Conservation (phyloP, 2,797 vertebrate genomes). For the Geotrypetes seraphini region DNA sequence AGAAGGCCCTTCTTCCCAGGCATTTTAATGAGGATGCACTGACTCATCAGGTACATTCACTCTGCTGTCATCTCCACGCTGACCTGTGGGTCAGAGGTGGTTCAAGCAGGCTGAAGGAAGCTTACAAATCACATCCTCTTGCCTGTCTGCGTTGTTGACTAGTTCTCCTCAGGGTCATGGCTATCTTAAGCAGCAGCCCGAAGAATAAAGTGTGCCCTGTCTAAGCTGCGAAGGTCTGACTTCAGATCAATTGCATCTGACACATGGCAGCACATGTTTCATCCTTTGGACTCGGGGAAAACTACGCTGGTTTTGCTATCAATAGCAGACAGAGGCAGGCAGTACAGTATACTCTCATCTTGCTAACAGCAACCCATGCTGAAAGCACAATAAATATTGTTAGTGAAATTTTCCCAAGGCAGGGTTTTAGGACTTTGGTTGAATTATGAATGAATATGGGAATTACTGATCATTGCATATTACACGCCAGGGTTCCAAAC, state of each 20-base stretch:
- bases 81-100: slow-evolving; percentile 66
- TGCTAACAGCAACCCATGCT: too few relatives aligned
- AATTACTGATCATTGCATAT: too few relatives aligned
- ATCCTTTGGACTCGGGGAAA: slow-evolving; percentile 64
- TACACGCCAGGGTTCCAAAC: too few relatives aligned
- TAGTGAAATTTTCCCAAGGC: too few relatives aligned
- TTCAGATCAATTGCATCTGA: slow-evolving; percentile 66
- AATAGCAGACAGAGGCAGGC: too few relatives aligned
- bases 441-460: too few relatives aligned
- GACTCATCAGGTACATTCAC: slow-evolving; percentile 65
- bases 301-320: slow-evolving; percentile 60
- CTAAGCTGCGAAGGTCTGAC: slow-evolving; percentile 65
- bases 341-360: too few relatives aligned
- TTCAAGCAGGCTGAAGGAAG: slow-evolving; percentile 56
- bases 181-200: slow-evolving; percentile 69
- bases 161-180: slow-evolving; percentile 68
- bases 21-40: slow-evolving; percentile 68
- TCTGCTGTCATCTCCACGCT: slow-evolving; percentile 68
- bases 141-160: slow-evolving; percentile 73
- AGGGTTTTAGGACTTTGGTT: too few relatives aligned
- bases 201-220: slow-evolving; percentile 68
- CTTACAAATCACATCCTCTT: slow-evolving; percentile 75
- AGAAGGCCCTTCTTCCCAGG: slow-evolving; percentile 47
- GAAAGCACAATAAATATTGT: too few relatives aligned
- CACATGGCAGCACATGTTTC: slow-evolving; percentile 62